A percentile compares a stretch with the other conserved stretches of the same genome.
Conservation (phyloP, 2,113 vertebrate species). For the Ctenomys sociabilis region DNA sequence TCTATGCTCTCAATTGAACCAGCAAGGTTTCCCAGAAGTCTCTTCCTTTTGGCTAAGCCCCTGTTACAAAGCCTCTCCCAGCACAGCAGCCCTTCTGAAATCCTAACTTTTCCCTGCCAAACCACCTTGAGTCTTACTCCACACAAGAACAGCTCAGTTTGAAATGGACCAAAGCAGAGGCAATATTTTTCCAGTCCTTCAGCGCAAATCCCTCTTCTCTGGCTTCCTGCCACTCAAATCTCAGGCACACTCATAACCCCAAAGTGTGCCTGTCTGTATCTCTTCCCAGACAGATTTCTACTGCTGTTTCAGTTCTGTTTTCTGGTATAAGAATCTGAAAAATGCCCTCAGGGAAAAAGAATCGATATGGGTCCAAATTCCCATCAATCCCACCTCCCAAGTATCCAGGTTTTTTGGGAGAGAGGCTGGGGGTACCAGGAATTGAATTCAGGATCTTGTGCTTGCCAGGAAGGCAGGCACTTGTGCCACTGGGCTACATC, state of each 20-base stretch:
- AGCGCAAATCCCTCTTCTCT: background rate
- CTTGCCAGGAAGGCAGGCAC: too few species aligned
- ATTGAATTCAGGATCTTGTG: too few species aligned
- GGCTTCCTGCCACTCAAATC: background rate
- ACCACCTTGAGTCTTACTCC: background rate
- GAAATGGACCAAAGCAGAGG: background rate
- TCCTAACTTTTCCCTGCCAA: background rate
- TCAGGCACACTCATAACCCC: background rate
- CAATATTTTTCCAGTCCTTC: background rate
- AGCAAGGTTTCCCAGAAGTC: background rate
- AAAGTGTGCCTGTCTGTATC: background rate
- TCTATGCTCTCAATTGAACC: background rate
- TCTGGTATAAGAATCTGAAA: background rate
- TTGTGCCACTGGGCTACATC: too few species aligned
- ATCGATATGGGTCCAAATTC: background rate
- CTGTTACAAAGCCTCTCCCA: background rate
- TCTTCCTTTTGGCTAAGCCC: background rate
- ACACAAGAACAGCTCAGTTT: background rate
- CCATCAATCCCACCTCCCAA: background rate
- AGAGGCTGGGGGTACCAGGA: too few species aligned
- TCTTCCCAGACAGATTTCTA: background rate
- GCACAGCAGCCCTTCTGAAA: background rate
- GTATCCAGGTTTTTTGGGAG: background rate
- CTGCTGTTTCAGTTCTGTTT: background rate
- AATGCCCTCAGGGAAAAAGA: background rate